Base-by-base conservation (phyloP, 2,113 vertebrate species). In the Ctenomys sociabilis region DNA sequence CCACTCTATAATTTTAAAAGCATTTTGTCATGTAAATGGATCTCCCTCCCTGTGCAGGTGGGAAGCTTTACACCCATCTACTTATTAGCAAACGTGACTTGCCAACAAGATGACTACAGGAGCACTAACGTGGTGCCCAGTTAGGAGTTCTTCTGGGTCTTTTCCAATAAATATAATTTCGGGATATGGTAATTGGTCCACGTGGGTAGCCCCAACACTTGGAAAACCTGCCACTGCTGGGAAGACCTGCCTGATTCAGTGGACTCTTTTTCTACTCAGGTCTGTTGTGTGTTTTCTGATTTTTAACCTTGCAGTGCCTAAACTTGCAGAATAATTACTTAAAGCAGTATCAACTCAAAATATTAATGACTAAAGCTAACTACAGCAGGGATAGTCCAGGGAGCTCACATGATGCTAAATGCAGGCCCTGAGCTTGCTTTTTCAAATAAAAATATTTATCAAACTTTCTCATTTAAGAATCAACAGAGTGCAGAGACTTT, bases 291-390 rank as follows among this genome's bases (percentile, higher is more conserved):
- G 68, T 64, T 95, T 97, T 88, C 61, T 80, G 97, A 96, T 96
- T 98, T 90, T 98, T 97, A 98, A 94, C 91, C 93, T 98, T 97
- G 98, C 96, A 98, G 90, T 66, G 4, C 95, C 93, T 97, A 96
- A 97, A 95, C n/a, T n/a, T n/a, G n/a, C 93, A 97, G 91, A 89
- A 98, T 97, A 98, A 98, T 98, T 98, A 98, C 96, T 98, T 96
- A 97, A 95, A 97, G 90, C 97, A 97, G 52, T 77, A 87, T 88
- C 85, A 95, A 88, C 93, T 90, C 49, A 93, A 97, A 94, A 84
- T 94, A 77, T 96, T 97, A 95, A 97, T 96, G 95, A 97, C 91
- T 94, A 88, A 96, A 96, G 94, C 90, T 96, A 98, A 98, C 97
- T 84, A 85, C 94, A 96, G 91, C 84, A 92, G 78, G 85, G 81